These are phyloP conservation scores for Cairina moschata DNA, from an alignment of 2,113 vertebrate genomes.

Conservation along the genomic window DNA sequence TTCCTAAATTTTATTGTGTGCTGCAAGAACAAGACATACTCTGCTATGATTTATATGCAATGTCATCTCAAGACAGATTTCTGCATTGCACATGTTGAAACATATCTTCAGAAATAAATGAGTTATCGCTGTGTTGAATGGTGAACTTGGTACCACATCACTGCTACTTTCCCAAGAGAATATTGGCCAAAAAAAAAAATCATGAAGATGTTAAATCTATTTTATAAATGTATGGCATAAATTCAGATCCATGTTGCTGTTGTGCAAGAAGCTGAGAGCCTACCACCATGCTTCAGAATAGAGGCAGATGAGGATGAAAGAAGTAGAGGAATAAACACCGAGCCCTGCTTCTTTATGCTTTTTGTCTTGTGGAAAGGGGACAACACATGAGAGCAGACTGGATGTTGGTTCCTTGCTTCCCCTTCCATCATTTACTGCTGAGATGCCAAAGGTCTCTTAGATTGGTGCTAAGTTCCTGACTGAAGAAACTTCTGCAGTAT, in stretches of 20 bases:
- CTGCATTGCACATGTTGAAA: background rate
- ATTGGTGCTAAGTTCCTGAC: background rate
- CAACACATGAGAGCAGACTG: background rate
- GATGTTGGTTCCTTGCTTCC: background rate
- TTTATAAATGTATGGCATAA: constrained; percentile 18
- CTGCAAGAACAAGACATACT: background rate
- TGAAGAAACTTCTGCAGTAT: background rate
- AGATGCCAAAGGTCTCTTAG: background rate
- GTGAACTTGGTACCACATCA: background rate
- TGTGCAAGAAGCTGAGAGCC: background rate
- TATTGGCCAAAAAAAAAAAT: background rate
- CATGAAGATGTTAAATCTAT: background rate
- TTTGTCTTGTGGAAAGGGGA: background rate
- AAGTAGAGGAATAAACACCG: background rate
- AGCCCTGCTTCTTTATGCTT: background rate
- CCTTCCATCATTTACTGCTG: background rate
- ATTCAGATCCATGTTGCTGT: background rate
- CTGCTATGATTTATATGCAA: constrained; percentile 3
- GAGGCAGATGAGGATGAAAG: background rate
- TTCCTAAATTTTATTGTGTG: constrained; percentile 9
- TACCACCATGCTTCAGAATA: background rate
- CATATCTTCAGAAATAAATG: constrained; percentile 31
- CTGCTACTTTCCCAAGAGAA: background rate
- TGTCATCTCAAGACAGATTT: constrained; percentile 23
- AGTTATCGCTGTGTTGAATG: background rate